These are phyloP conservation scores for Popillia japonica DNA, from an alignment of 1,140 invertebrate species.

Conservation along the genomic window DNA sequence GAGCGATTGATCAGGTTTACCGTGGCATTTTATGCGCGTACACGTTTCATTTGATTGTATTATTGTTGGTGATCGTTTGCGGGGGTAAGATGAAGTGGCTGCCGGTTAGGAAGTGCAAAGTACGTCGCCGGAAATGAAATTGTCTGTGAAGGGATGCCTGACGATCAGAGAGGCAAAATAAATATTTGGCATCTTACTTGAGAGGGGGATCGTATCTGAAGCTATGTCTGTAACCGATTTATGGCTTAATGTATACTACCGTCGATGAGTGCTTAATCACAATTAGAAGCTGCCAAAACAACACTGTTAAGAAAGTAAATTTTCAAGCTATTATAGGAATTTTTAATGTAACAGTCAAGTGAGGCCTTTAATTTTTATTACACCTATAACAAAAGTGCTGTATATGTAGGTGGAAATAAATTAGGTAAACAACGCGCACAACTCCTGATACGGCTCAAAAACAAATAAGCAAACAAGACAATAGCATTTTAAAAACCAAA, in stretches of 20 bases:
- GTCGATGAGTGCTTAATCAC: too few relatives aligned
- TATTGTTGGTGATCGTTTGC: background rate
- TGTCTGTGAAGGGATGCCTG: constrained; percentile 12
- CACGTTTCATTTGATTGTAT: constrained; percentile 33
- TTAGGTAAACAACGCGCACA: too few relatives aligned
- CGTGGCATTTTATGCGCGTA: constrained; percentile 30
- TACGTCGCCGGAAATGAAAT: constrained; percentile 29
- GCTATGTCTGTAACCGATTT: background rate
- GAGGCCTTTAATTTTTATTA: too few relatives aligned
- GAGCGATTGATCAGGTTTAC: constrained; percentile 28
- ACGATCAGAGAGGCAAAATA: background rate
- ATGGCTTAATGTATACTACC: background rate
- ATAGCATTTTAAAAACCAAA: too few relatives aligned
- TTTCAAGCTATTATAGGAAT: too few relatives aligned
- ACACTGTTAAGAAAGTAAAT: too few relatives aligned
- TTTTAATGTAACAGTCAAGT: too few relatives aligned
- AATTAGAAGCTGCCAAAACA: too few relatives aligned
- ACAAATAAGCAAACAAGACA: too few relatives aligned
- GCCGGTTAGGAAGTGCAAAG: constrained; percentile 30
- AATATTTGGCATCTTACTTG: background rate
- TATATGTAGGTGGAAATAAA: too few relatives aligned
- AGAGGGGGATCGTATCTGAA: background rate
- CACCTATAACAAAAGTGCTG: too few relatives aligned
- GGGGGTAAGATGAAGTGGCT: constrained; percentile 28
- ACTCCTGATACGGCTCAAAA: too few relatives aligned